Conservation (phyloP, 2,888 invertebrate genomes). For the Mamestra brassicae region DNA sequence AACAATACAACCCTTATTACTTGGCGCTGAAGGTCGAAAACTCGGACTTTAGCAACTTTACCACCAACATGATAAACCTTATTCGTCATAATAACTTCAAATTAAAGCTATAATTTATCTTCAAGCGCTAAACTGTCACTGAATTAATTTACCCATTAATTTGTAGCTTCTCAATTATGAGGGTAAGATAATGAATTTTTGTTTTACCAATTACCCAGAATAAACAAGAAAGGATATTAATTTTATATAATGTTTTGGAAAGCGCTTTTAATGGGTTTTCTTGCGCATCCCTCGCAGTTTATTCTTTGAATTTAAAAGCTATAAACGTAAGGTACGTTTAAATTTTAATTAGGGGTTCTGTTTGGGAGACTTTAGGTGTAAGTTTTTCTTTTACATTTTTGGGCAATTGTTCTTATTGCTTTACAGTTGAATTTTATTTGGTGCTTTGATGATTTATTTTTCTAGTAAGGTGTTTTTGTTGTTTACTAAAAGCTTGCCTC, state of each 20-base stretch:
- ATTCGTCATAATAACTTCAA: constrained; percentile 3
- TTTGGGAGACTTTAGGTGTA: neutral
- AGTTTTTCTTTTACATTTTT: neutral
- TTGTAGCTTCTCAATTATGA: constrained; percentile 53
- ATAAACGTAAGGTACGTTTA: constrained; percentile 22
- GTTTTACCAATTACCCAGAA: constrained; percentile 57
- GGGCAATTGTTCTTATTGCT: no score
- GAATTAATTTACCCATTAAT: constrained; percentile 46
- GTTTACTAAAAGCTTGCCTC: no score
- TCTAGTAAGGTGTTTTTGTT: no score
- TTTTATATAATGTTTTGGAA: constrained; percentile 59
- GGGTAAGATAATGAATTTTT: constrained; percentile 61
- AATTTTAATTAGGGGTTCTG: constrained; percentile 28
- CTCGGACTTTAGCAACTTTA: neutral
- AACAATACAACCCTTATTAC: neutral
- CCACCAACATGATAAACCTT: neutral
- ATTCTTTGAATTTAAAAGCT: constrained; percentile 21
- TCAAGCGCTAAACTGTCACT: constrained; percentile 10
- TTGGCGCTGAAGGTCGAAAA: neutral
- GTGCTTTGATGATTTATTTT: no score
- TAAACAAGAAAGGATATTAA: constrained; percentile 60
- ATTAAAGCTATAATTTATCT: constrained; percentile 4
- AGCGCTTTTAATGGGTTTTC: constrained; percentile 53
- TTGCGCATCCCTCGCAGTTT: constrained; percentile 33
- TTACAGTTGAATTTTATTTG: no score